These are phyloP conservation scores for Nothura maculosa DNA, from an alignment of 2,797 vertebrate species.

Conservation along the genomic window DNA sequence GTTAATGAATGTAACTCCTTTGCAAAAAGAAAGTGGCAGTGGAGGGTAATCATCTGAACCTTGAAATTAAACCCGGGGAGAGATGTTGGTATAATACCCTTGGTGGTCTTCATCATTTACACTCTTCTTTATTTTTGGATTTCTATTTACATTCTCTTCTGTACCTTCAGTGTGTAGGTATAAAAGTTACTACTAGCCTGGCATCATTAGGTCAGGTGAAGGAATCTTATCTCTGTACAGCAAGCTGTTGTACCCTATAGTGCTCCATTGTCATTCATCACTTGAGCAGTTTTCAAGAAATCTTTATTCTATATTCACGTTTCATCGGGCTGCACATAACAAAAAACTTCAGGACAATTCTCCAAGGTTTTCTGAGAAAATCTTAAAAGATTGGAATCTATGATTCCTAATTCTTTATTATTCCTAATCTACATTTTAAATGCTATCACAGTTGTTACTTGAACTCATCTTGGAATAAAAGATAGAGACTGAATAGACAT, in stretches of 20 bases:
- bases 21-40: neutral
- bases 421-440: neutral
- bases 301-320: neutral
- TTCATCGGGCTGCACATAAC: neutral
- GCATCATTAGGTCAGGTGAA: neutral
- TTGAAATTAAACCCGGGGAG: neutral
- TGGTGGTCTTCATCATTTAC: neutral
- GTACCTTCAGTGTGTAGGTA: neutral
- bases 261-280: neutral
- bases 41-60: neutral
- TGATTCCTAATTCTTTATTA: neutral
- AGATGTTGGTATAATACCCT: neutral
- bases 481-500: neutral
- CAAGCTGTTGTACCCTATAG: neutral
- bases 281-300: neutral
- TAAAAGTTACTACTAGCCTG: neutral
- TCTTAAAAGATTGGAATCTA: neutral
- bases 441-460: neutral
- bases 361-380: neutral
- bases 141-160: neutral
- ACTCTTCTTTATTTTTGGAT: neutral
- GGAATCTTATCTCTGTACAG: neutral
- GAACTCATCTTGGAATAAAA: neutral
- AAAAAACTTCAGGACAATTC: neutral
- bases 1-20: neutral